phyloP scores from a whole-genome alignment of 2,797 vertebrate species.

The Catamblyrhynchus diadema region DNA sequence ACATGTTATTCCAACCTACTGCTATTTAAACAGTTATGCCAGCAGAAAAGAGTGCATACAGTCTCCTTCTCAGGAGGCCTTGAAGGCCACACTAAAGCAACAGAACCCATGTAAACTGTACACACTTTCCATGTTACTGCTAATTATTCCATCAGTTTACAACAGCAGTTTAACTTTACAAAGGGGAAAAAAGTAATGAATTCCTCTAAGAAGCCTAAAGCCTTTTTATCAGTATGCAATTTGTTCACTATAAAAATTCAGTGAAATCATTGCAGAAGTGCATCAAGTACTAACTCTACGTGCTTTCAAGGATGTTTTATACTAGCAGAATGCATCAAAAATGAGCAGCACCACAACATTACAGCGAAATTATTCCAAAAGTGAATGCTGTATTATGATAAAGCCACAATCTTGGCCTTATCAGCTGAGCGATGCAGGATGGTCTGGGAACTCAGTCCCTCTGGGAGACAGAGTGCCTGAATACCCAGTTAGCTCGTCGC shows the following conservation, averaged over 20 bases:
- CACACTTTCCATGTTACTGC: background rate
- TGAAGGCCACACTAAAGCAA: background rate
- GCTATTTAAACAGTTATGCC: background rate
- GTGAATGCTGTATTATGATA: background rate
- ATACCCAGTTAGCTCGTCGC: too few species aligned
- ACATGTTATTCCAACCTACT: background rate
- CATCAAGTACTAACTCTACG: background rate
- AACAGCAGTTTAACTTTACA: background rate
- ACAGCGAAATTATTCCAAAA: background rate
- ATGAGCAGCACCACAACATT: background rate
- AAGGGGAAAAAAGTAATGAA: background rate
- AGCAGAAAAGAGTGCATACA: background rate
- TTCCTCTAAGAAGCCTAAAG: background rate
- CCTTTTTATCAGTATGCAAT: background rate
- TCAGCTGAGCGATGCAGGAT: too few species aligned
- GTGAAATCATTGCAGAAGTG: background rate
- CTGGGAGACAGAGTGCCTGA: too few species aligned
- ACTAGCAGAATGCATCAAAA: background rate
- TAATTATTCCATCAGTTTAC: background rate
- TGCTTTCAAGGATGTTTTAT: background rate
- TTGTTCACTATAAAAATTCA: background rate
- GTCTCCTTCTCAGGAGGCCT: background rate
- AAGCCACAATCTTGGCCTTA: too few species aligned
- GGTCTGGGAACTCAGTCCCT: too few species aligned
- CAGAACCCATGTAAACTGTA: background rate